Evolutionary conservation across 92 coral and sea anemone species (phyloP).

Genomic region (Zoanthus solanderi): DNA sequence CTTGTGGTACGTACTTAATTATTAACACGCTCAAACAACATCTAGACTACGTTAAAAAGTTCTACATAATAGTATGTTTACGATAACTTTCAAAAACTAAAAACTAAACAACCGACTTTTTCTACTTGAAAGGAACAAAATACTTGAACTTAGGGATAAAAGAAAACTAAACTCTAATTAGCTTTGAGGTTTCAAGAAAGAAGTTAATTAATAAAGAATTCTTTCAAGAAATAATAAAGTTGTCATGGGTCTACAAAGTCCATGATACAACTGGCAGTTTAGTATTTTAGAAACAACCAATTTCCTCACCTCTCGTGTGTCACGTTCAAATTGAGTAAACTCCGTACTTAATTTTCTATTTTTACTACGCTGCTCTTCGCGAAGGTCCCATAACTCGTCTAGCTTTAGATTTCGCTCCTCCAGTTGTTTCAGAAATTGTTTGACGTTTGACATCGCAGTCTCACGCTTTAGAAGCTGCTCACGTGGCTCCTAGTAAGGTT

Average conservation of each 20-base stretch:
- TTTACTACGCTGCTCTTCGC: slow-evolving; percentile 87
- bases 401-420: slow-evolving; percentile 86
- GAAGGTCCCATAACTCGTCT: slow-evolving; percentile 91
- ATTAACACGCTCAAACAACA: too few relatives aligned
- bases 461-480: slow-evolving; percentile 86
- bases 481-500: slow-evolving; percentile 73
- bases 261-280: background rate
- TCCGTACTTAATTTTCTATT: slow-evolving; percentile 88
- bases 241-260: background rate
- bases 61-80: too few relatives aligned
- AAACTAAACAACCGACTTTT: background rate
- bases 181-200: background rate
- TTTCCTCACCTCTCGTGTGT: slow-evolving; percentile 87
- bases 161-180: background rate
- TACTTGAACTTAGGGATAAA: background rate
- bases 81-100: too few relatives aligned
- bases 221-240: background rate
- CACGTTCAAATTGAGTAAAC: slow-evolving; percentile 94
- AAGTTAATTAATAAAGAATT: background rate
- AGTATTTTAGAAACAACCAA: background rate
- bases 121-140: background rate
- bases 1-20: too few relatives aligned
- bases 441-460: slow-evolving; percentile 82
- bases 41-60: too few relatives aligned
- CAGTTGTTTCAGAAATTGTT: slow-evolving; percentile 80